Evolutionary conservation across 2,888 invertebrate genomes (phyloP), one percentile per base, ranked within the genome.

Genomic region (Cerastis leucographa): DNA sequence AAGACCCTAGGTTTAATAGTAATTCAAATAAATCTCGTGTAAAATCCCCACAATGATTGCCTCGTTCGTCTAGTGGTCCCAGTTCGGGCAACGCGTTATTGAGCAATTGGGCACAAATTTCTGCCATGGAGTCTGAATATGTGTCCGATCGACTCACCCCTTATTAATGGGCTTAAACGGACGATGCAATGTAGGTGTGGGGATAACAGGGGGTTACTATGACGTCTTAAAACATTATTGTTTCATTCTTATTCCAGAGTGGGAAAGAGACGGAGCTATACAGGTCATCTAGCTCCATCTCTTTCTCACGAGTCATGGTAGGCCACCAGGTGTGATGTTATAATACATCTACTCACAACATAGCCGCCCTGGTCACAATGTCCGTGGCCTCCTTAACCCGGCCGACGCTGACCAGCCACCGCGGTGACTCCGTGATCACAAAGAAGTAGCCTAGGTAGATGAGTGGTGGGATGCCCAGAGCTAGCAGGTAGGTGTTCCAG

Each of bases 341-440:
- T 54, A 6, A 2, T 56, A 54, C 14, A 40, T 62, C 40, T 64
- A 64, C 64, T 73, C 84, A 97, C 91, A 93, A 91, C 76, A 94
- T 93, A 0, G 98, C 98, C n/a, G 97, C 98, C 84, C 95, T 97
- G 87, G 97, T 97, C n/a, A 98, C 94, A 1, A 98, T 97, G 66
- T 91, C 92, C 0, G 97, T 95, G 0, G 98, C 98, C 61, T 97
- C 96, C 4, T 97, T 97, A 40, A 97, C 96, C 69, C 97, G 95
- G 0, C 98, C 98, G 0, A 97, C 97, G n/a, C 98, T 97, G 80
- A 98, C 95, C 51, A 98, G 95, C 98, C 98, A 98, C 56, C 98
- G 96, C 0, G 98, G 98, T 0, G 98, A 98, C 93, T 98, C 98
- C 0, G 97, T 97, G 44, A 98, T 93, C n/a, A 98, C 89, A 96